Evolutionary conservation across 1,140 invertebrate species (phyloP).

Genomic region (Platyura marginata): DNA sequence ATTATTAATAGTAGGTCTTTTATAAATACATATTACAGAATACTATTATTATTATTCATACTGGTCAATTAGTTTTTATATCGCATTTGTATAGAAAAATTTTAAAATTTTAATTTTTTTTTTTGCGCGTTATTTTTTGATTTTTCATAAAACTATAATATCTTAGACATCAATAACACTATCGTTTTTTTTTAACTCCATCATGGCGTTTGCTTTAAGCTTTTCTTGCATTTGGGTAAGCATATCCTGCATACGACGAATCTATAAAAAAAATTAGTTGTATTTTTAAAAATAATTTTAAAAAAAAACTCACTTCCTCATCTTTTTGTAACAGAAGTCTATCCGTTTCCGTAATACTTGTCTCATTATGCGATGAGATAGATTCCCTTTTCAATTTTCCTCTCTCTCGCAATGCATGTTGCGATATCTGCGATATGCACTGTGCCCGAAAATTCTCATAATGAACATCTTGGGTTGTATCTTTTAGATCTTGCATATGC

Average conservation of each 20-base stretch:
- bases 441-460: constrained; percentile 92
- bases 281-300: neutral
- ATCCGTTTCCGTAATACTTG: constrained; percentile 67
- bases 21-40: too few relatives aligned
- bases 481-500: constrained; percentile 90
- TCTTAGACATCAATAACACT: constrained; percentile 64
- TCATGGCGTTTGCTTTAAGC: constrained; percentile 54
- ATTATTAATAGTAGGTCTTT: too few relatives aligned
- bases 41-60: too few relatives aligned
- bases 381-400: constrained; percentile 78
- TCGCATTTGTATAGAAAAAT: too few relatives aligned
- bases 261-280: constrained; percentile 29
- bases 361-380: constrained; percentile 52
- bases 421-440: constrained; percentile 76
- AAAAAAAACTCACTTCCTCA: constrained; percentile 73
- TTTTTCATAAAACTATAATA: too few relatives aligned
- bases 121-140: too few relatives aligned
- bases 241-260: constrained; percentile 91
- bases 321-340: constrained; percentile 76
- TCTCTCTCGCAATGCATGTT: constrained; percentile 58
- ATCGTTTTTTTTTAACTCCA: constrained; percentile 47
- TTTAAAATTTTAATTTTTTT: too few relatives aligned
- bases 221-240: constrained; percentile 93
- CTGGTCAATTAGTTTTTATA: too few relatives aligned
- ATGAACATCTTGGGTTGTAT: constrained; percentile 86